Evolutionary conservation across 2,888 invertebrate species (phyloP), one percentile per base, ranked within the genome.

Genomic region (Pyrrhosoma nymphula): DNA sequence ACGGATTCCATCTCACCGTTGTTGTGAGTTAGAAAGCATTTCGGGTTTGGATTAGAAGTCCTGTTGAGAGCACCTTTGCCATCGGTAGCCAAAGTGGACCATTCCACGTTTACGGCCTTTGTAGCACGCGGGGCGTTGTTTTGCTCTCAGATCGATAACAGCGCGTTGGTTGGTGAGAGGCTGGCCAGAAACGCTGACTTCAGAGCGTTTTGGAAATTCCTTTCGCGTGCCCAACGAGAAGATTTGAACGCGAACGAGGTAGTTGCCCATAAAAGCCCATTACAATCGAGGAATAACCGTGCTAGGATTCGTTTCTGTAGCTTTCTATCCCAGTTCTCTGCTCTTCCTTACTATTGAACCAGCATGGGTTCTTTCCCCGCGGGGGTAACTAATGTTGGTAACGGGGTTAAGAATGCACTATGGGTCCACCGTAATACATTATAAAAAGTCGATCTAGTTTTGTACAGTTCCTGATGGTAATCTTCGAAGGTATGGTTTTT

Each of bases 81-180:
- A 63, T 91, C 20, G 39, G 26, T 39, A 69, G 3, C 91, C 91
- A 63, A 90, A 88, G 26, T 91, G 93, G 93, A 93, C 69, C 69
- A 69, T 93, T 93, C 69, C 75, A 47, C 63, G 47, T 60, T 93
- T 69, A 39, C 69, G 30, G 35, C 30, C 82, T 82, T 82, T 82
- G 82, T 82, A 69, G 35, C 60, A 55, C 47, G 47, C 35, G 69
- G 47, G 93, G 55, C 93, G 69, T 75, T 93, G 93, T 93, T 69
- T 93, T 47, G 69, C 93, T 63, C 69, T 23, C 93, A 47, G 93
- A 93, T 93, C 93, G 93, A 93, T 93, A 47, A 60, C 23, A 47
- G 39, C 23, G 56, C 56, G n/a, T n/a, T 26, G 26, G 69, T 26
- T 69, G 69, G 69, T 69, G 23, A n/a, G 26, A 35, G 35, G 82